A percentile compares a stretch with the other conserved stretches of the same genome.
phyloP scores from a whole-genome alignment of 2,797 vertebrate species.

The Ataeniobius toweri region DNA sequence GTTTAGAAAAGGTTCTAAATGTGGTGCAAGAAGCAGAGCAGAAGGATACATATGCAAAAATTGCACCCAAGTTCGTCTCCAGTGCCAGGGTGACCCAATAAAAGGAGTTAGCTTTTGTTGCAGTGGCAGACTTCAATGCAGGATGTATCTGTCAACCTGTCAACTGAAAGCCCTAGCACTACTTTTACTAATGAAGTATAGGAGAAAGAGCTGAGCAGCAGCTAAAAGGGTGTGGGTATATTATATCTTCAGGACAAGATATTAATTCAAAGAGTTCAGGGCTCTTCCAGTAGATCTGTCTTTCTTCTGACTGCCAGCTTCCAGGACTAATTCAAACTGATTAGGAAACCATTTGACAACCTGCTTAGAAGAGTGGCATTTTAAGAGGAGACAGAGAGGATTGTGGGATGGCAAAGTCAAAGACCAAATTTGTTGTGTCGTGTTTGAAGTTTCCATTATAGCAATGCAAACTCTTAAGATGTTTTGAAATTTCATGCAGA shows the following conservation, averaged over 20 bases:
- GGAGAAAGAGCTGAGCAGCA: slow-evolving; percentile 1
- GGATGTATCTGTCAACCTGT: slow-evolving; percentile 4
- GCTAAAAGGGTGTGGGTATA: background rate
- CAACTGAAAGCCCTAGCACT: background rate
- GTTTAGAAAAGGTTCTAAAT: background rate
- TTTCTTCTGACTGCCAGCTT: slow-evolving; percentile 1
- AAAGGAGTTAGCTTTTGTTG: background rate
- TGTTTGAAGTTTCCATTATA: background rate
- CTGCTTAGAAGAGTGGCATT: background rate
- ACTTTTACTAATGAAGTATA: slow-evolving; percentile 4
- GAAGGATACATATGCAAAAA: background rate
- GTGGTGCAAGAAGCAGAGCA: background rate
- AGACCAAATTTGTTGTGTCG: background rate
- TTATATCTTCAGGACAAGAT: background rate
- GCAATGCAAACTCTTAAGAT: background rate
- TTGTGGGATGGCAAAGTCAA: slow-evolving; percentile 1
- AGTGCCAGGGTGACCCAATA: background rate
- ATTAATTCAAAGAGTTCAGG: background rate
- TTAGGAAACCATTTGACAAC: slow-evolving; percentile 3
- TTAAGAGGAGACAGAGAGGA: background rate
- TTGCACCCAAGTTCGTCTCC: background rate
- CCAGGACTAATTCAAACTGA: slow-evolving; percentile 6
- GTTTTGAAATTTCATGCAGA: background rate
- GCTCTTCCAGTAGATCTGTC: background rate
- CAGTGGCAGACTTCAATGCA: background rate